These are phyloP conservation scores for Pionites leucogaster DNA, from an alignment of 2,113 vertebrate species.

Conservation along the genomic window DNA sequence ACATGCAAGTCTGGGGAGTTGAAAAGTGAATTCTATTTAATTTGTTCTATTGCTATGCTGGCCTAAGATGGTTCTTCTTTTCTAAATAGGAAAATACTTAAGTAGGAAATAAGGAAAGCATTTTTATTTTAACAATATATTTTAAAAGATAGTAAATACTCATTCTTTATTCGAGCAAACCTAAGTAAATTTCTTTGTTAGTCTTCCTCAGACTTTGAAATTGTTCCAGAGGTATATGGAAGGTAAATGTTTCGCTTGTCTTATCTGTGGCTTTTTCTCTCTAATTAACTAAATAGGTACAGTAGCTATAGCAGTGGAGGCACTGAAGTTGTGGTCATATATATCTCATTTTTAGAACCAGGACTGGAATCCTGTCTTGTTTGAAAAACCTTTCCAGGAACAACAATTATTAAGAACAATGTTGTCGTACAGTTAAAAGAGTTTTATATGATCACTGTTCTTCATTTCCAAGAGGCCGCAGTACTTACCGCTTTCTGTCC, in stretches of 20 bases:
- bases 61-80: background rate
- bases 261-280: background rate
- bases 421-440: background rate
- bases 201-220: background rate
- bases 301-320: background rate
- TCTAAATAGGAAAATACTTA: background rate
- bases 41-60: background rate
- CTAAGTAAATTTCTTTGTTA: constrained; percentile 5
- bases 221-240: background rate
- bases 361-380: background rate
- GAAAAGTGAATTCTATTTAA: background rate
- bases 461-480: background rate
- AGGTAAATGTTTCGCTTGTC: background rate
- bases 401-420: background rate
- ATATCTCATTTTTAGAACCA: background rate
- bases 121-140: background rate
- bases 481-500: background rate
- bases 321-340: background rate
- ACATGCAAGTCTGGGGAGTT: background rate
- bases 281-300: background rate
- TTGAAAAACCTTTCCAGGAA: background rate
- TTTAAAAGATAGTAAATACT: background rate
- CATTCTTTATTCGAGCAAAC: background rate
- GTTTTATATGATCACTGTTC: background rate
- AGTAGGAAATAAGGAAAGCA: background rate